Base-by-base conservation (phyloP, 2,113 vertebrate genomes). In the Apteryx owenii region DNA sequence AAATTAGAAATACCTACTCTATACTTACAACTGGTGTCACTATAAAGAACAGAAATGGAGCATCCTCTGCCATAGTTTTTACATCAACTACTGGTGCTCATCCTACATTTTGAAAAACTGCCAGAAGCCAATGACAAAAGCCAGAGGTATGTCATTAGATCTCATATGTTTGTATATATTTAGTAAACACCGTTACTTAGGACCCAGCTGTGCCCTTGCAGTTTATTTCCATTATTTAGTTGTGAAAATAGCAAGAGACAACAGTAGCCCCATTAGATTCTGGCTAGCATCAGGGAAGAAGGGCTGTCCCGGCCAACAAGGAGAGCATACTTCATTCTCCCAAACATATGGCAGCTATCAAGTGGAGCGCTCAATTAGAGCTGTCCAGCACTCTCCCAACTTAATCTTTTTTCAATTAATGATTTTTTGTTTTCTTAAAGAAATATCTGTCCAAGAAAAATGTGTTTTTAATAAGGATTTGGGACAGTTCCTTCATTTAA, bases 331-430 rank as follows among this genome's bases (percentile, higher is more conserved):
- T 76, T 91, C 36, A 62, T 82, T 82, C 73, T 91, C 90, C 40
- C 86, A 79, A 82, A 87, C 89, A 94, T 36, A 61, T 89, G 77
- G 89, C 87, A 96, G 65, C 12, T 25, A 95, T 89, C 91, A 93
- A 93, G 61, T 29, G 36, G 42, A 92, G 54, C 33, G 84, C 60
- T 92, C 91, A 44, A 72, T 89, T 77, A 89, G 48, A 80, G 82
- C 44, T 80, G 36, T 68, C 92, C 91, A 62, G 22, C 23, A 11
- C 56, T 86, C 77, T 92, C 72, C 23, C 44, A 92, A 5, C n/a
- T 62, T 65, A 16, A 40, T 70, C 19, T 76, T 88, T 64, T 84
- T 54, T 60, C 51, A 75, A n/a, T 3, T 6, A 94, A 78, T 84
- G 70, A 58, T n/a, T 65, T 92, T 75, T 73, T 72, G 51, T 62